Evolutionary conservation across 2,888 invertebrate genomes (phyloP), one percentile per base, ranked within the genome.

Genomic region (Agrotis ipsilon): DNA sequence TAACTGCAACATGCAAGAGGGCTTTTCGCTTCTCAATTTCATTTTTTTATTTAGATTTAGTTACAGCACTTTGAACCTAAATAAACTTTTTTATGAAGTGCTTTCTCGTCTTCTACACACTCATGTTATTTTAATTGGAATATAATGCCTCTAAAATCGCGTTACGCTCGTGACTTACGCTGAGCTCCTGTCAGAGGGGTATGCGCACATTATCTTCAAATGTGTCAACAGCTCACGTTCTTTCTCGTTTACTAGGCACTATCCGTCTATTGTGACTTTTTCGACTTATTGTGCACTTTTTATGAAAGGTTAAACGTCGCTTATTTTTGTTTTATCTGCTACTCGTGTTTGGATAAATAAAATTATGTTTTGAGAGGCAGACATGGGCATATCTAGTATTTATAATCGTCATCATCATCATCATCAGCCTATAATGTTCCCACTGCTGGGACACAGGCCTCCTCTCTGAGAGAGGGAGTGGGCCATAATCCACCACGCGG

Each of bases 181-280:
- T 87, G 79, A 19, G 39, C 78, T 60, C 77, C 77, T 75, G 84
- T 85, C 89, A 88, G 88, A 90, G 89, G 91, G 90, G 93, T 93
- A 94, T 93, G 93, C 90, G 92, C 93, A 92, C 93, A 95, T 95
- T 95, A 95, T 95, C 95, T 94, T 94, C 95, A 94, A 95, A 95
- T 95, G 94, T 95, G 96, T 94, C 95, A 95, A 94, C 95, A 90
- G 91, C 92, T 94, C 92, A 91, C 93, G 92, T 91, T 91, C 91
- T 92, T 92, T 91, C 92, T 91, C 92, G 91, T 92, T 91, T 91
- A 91, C 91, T 90, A 88, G 90, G 86, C 87, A 90, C 89, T 90
- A 91, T 90, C 89, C 88, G 88, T 88, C 90, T 91, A 91, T 91
- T 90, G 90, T 89, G 87, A 87, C 86, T 88, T 88, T 91, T 91